Percentiles rank a stretch among this genome's conserved stretches.
phyloP scores from a whole-genome alignment of 92 coral and sea anemone species.

The Micromussa lordhowensis region DNA sequence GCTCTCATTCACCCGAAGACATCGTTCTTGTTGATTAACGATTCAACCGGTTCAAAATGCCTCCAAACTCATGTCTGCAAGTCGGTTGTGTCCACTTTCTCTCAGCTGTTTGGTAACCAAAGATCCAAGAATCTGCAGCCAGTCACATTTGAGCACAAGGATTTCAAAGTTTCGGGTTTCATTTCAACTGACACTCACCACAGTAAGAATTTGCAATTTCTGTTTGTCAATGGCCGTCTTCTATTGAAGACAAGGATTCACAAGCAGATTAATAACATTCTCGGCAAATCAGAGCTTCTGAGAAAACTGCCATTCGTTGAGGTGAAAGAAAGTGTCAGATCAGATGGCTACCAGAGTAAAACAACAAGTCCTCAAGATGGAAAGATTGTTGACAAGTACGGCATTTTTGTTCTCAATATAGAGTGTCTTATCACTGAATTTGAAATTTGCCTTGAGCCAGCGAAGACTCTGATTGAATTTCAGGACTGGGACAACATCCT shows the following conservation, averaged over 20 bases:
- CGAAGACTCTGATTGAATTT: slow-evolving; percentile 95
- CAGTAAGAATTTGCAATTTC: slow-evolving; percentile 83
- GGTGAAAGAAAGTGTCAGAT: slow-evolving; percentile 5
- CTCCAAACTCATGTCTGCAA: slow-evolving; percentile 81
- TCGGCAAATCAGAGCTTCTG: slow-evolving; percentile 67
- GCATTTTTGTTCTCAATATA: slow-evolving; percentile 82
- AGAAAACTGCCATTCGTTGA: slow-evolving; percentile 9
- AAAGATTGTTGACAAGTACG: slow-evolving; percentile 75
- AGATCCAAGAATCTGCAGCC: slow-evolving; percentile 82
- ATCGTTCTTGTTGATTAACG: slow-evolving; percentile 82
- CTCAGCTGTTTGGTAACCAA: slow-evolving; percentile 90
- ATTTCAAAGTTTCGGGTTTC: slow-evolving; percentile 74
- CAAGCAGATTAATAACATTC: slow-evolving; percentile 75
- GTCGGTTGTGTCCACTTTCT: slow-evolving; percentile 78
- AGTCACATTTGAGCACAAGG: slow-evolving; percentile 46
- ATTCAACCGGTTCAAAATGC: slow-evolving; percentile 74
- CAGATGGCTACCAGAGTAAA: slow-evolving; percentile 8
- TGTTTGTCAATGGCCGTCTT: slow-evolving; percentile 88
- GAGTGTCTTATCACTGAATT: slow-evolving; percentile 76
- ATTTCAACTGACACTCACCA: slow-evolving; percentile 78
- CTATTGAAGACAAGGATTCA: slow-evolving; percentile 90
- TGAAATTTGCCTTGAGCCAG: slow-evolving; percentile 93
- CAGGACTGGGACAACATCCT: slow-evolving; percentile 90
- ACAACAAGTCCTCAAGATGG: slow-evolving; percentile 45
- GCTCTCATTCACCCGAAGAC: slow-evolving; percentile 88